Evolutionary conservation across 2,113 vertebrate genomes (phyloP).

Genomic region (Tauraco erythrolophus): DNA sequence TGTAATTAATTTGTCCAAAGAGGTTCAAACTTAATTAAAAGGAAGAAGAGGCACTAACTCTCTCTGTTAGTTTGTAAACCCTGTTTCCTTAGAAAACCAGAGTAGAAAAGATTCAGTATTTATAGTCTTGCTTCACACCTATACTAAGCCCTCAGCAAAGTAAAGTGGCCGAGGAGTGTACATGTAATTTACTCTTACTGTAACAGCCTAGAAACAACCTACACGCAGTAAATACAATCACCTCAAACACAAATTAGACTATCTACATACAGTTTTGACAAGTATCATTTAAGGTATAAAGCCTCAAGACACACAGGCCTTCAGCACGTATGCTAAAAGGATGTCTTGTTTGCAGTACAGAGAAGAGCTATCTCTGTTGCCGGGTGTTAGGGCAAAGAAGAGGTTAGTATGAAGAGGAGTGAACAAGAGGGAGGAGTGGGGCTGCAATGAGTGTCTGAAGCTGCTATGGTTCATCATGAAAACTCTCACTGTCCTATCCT

Average conservation of each 20-base stretch:
- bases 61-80: not conserved
- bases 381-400: not conserved
- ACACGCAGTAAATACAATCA: not conserved
- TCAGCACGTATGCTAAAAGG: not conserved
- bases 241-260: not conserved
- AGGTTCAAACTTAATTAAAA: not conserved
- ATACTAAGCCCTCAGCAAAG: not conserved
- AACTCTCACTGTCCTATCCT: not conserved
- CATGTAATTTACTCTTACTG: not conserved
- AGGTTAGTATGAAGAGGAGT: not conserved
- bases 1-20: not conserved
- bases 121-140: not conserved
- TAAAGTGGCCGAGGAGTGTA: not conserved
- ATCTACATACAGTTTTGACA: not conserved
- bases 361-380: not conserved
- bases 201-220: not conserved
- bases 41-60: not conserved
- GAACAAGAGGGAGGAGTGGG: not conserved
- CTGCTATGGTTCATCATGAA: not conserved
- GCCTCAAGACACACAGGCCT: not conserved
- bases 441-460: not conserved
- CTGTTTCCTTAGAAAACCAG: not conserved
- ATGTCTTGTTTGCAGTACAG: not conserved
- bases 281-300: not conserved
- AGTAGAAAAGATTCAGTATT: not conserved